Percentiles rank a stretch among this genome's conserved stretches.
phyloP scores from a whole-genome alignment of 2,888 invertebrate genomes.

The Caenorhabditis drosophilae region DNA sequence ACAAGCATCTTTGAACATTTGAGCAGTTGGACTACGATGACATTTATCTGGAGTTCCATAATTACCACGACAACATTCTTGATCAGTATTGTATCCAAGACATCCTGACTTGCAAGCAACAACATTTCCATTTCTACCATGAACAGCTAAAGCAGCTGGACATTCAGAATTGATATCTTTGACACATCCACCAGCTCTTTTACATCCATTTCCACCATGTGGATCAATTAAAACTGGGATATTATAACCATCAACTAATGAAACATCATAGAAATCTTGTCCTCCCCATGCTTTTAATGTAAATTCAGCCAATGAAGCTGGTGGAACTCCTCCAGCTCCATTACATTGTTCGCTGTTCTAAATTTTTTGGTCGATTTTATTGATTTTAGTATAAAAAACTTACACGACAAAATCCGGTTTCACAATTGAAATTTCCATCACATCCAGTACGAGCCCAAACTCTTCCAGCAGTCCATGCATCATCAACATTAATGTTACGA shows the following conservation, averaged over 20 bases:
- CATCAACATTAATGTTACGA: conserved; percentile 41
- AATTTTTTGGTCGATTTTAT: neutral
- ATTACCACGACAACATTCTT: conserved; percentile 72
- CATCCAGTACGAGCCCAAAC: conserved; percentile 61
- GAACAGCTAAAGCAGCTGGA: conserved; percentile 33
- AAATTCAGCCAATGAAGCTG: conserved; percentile 72
- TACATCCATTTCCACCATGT: conserved; percentile 28
- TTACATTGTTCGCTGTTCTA: conserved; percentile 66
- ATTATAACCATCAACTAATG: conserved; percentile 74
- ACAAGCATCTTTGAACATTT: conserved; percentile 72
- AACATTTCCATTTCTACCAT: conserved; percentile 47
- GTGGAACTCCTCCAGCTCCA: conserved; percentile 71
- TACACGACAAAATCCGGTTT: conserved; percentile 57
- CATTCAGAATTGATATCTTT: conserved; percentile 42
- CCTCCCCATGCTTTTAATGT: conserved; percentile 69
- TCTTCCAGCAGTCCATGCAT: conserved; percentile 55
- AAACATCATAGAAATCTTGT: conserved; percentile 73
- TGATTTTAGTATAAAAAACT: conserved; percentile 12
- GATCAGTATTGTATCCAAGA: conserved; percentile 71
- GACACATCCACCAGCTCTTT: conserved; percentile 40
- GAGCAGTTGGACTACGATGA: conserved; percentile 47
- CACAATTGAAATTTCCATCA: conserved; percentile 55
- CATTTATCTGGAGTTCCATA: conserved; percentile 72
- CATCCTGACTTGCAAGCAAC: conserved; percentile 73
- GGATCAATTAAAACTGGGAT: conserved; percentile 50